Evolutionary conservation across 2,888 invertebrate species (phyloP), one percentile per base, ranked within the genome.

Genomic region (Erebia palarica): DNA sequence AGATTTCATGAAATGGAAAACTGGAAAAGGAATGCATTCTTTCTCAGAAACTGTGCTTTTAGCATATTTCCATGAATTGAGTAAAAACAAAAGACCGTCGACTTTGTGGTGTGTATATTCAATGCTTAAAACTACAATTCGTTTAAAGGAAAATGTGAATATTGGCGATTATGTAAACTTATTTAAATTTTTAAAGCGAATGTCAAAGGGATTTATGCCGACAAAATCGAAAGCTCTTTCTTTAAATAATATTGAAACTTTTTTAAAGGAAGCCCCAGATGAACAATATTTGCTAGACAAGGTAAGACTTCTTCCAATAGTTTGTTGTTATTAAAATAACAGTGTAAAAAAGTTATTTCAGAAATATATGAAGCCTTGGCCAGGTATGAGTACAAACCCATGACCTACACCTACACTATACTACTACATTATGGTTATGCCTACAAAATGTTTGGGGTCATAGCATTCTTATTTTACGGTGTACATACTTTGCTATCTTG

Each of bases 221-320:
- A 51, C 4, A n/a, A 51, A n/a, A 51, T n/a, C 51, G 1, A 51
- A 51, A 51, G 51, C 14, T n/a, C 14, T 51, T 14, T 51, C 51
- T n/a, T 1, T 14, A 51, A 51, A n/a, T n/a, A 51, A 51, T 51
- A 51, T 51, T n/a, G 51, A 51, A 51, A 51, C 14, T 14, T 51
- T 51, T n/a, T 14, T 51, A 51, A 51, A 51, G n/a, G 51, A 51
- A 51, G 51, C 51, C 51, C 51, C 51, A 51, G 51, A 51, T 51
- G 51, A 51, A 51, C 51, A 51, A 51, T 51, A 51, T 51, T 51
- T 51, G 51, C 51, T 51, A 51, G 51, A 51, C 14, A 51, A 51
- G 51, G 51, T 51, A 51, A 51, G 51, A 51, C 51, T 51, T 51
- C 14, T 10, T 47, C 3, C 13, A 1, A 1, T 47, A 47, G 36